Evolutionary conservation across 2,113 vertebrate genomes (phyloP).

Genomic region (Phalacrocorax aristotelis): DNA sequence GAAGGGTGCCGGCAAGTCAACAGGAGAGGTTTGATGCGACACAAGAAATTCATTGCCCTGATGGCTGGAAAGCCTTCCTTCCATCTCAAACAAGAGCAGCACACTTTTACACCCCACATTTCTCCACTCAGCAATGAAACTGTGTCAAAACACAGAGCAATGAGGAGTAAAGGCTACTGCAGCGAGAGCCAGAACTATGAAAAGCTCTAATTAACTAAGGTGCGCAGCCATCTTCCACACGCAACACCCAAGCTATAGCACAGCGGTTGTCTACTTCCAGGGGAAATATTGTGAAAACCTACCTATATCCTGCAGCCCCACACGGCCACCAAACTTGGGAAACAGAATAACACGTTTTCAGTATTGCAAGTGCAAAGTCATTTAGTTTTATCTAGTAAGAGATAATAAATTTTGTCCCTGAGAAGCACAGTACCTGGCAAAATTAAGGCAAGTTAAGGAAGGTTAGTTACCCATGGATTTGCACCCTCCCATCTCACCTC

Average conservation of each 20-base stretch:
- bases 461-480: not conserved
- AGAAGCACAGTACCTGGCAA: not conserved
- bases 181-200: fast-evolving
- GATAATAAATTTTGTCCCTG: fast-evolving
- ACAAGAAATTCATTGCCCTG: fast-evolving
- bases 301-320: not conserved
- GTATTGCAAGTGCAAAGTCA: not conserved
- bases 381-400: not conserved
- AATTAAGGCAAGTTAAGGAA: not conserved
- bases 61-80: not conserved
- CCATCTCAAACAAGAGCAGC: not conserved
- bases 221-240: fast-evolving
- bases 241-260: not conserved
- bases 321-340: not conserved
- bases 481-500: not conserved
- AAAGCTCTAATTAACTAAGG: not conserved
- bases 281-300: not conserved
- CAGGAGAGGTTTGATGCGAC: not conserved
- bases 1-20: not conserved
- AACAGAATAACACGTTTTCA: not conserved
- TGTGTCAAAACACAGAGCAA: not conserved
- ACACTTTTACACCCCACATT: not conserved
- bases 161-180: fast-evolving
- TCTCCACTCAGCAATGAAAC: not conserved
- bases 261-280: not conserved